Percentiles rank a stretch among this genome's conserved stretches.
These are phyloP conservation scores for Folsomia manolachei DNA, from an alignment of 2,888 invertebrate genomes.

Conservation along the genomic window DNA sequence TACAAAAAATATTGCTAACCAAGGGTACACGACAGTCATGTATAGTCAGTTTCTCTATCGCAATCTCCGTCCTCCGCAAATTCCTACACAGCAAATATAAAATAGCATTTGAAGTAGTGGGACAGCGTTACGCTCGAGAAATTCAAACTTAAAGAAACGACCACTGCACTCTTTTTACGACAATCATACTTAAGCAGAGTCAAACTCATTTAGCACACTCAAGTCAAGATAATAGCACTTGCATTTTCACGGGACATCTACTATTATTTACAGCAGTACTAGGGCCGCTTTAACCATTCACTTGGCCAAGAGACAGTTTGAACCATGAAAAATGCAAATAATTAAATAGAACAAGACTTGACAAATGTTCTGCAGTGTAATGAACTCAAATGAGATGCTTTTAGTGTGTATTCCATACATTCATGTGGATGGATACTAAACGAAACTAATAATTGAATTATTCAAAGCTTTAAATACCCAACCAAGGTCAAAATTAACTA, in stretches of 20 bases:
- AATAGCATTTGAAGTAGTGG: too few relatives aligned
- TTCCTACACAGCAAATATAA: constrained; percentile 1
- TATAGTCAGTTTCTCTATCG: constrained; percentile 1
- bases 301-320: background rate
- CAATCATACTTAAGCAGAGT: background rate
- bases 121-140: too few relatives aligned
- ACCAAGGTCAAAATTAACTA: too few relatives aligned
- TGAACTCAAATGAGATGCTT: too few relatives aligned
- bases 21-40: too few relatives aligned
- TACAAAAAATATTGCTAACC: too few relatives aligned
- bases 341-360: background rate
- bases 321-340: background rate
- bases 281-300: background rate
- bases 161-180: background rate
- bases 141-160: too few relatives aligned
- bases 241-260: background rate
- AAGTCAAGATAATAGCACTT: background rate
- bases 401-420: too few relatives aligned
- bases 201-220: constrained; percentile 11
- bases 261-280: background rate
- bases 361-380: background rate
- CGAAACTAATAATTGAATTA: too few relatives aligned
- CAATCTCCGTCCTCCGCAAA: constrained; percentile 6
- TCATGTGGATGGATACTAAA: too few relatives aligned
- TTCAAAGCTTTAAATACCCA: too few relatives aligned